phyloP scores from a whole-genome alignment of 2,113 vertebrate genomes.

The Orcinus orca region DNA sequence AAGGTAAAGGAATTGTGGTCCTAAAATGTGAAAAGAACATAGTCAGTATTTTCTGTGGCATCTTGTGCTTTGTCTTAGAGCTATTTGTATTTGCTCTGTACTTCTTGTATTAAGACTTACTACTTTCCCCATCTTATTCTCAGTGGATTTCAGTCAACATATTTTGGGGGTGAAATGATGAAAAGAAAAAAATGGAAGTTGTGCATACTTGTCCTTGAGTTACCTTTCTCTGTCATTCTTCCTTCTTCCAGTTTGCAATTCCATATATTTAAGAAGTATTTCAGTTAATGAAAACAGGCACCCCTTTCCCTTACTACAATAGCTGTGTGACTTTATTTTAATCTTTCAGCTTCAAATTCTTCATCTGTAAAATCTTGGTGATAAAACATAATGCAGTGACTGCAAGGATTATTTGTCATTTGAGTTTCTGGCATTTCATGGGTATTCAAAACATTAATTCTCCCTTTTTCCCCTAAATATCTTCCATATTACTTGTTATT shows the following conservation, averaged over 20 bases:
- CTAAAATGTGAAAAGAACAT: not conserved
- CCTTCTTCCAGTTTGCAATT: not conserved
- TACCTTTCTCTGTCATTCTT: not conserved
- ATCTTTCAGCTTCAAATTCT: not conserved
- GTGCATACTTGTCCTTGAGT: not conserved
- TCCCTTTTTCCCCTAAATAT: not conserved
- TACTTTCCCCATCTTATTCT: not conserved
- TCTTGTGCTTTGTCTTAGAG: not conserved
- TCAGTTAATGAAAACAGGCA: not conserved
- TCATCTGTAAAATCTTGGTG: conserved; percentile 3
- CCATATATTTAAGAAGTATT: not conserved
- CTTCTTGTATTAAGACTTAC: not conserved
- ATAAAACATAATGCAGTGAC: not conserved
- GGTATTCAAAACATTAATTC: not conserved
- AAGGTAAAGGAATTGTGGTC: not conserved
- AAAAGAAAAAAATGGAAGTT: not conserved
- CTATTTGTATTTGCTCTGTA: not conserved
- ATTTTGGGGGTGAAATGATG: not conserved
- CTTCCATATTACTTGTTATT: not conserved
- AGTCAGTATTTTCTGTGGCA: not conserved
- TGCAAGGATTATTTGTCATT: not conserved
- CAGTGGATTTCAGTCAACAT: not conserved
- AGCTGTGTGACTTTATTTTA: not conserved
- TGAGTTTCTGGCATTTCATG: not conserved
- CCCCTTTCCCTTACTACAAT: not conserved